Evolutionary conservation across 2,113 vertebrate species (phyloP), one percentile per base, ranked within the genome.

Genomic region (Hippopotamus amphibius): DNA sequence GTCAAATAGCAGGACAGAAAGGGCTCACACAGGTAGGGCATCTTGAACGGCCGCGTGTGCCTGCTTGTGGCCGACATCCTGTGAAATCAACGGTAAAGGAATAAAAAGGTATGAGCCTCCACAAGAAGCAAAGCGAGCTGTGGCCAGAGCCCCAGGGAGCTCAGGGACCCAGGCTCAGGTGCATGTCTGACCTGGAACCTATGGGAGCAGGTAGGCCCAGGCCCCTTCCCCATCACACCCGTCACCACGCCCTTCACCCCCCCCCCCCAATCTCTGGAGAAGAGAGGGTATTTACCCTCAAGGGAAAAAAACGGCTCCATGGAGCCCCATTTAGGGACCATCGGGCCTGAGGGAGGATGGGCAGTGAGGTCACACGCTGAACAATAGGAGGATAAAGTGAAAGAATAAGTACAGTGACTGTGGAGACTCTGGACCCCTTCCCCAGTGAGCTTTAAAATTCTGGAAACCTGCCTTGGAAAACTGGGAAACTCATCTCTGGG

Each of bases 1-100:
- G 28, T 16, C 57, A 63, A 33, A 21, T 24, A 8, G 71, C 19
- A 15, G 61, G 48, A 33, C 9, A 9, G 4, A 8, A 48, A 19
- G 16, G 26, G 17, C 37, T 3, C 37, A 24, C 43, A 11, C 12
- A 46, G 93, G 13, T 2, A 16, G 13, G 43, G 7, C 6, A 7
- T 28, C 6, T 2, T 5, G 24, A 14, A 14, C 0, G 5, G 4
- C 53, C 16, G 0, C 0, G 2, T 53, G 1, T 6, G 6, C 24
- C 76, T 85, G 13, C 17, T 9, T n/a, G 12, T 2, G 19, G 81
- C 33, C 55, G 50, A 41, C n/a, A 26, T 0, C 26, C 48, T 4
- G 7, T 6, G 33, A 84, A 21, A 0, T 9, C 5, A 0, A 24
- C 41, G 15, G 30, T 4, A 55, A 46, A 37, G 46, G 14, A 15